Conservation (phyloP, 2,888 invertebrate species). For the Teinopalpus imperialis region DNA sequence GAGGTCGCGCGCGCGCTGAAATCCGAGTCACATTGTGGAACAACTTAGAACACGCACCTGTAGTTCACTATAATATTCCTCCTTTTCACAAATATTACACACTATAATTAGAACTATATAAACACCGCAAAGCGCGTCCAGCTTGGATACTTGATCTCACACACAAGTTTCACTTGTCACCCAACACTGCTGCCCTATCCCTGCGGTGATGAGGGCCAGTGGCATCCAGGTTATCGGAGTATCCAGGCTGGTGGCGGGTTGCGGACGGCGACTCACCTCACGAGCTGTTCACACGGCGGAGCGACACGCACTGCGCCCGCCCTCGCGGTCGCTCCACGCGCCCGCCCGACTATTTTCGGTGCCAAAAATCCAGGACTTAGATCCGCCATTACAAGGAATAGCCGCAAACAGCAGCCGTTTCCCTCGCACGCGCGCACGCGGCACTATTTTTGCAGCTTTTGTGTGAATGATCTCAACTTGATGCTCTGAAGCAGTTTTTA, state of each 20-base stretch:
- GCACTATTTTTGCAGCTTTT: constrained; percentile 31
- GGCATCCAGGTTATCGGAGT: constrained; percentile 39
- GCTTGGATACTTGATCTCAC: constrained; percentile 53
- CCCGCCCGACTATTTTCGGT: constrained; percentile 79
- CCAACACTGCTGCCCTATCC: constrained; percentile 46
- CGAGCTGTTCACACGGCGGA: constrained; percentile 81
- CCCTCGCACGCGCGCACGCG: constrained; percentile 52
- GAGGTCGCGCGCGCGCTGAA: constrained; percentile 72
- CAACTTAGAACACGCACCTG: constrained; percentile 33
- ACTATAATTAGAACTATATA: constrained; percentile 26
- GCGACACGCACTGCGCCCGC: constrained; percentile 80
- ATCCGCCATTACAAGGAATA: constrained; percentile 59
- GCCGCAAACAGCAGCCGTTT: constrained; percentile 49
- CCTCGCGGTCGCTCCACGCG: constrained; percentile 60
- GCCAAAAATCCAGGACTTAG: constrained; percentile 78
- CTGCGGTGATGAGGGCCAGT: constrained; percentile 24
- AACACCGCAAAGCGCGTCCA: constrained; percentile 47
- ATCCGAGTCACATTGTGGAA: constrained; percentile 67
- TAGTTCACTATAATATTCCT: constrained; percentile 10
- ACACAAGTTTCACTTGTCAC: constrained; percentile 34
- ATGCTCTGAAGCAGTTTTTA: neutral
- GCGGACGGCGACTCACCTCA: constrained; percentile 65
- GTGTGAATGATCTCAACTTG: constrained; percentile 16
- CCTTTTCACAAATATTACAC: constrained; percentile 21
- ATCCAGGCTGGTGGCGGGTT: constrained; percentile 54